A percentile compares a stretch with the other conserved stretches of the same genome.
Evolutionary conservation across 2,797 vertebrate species (phyloP).

Genomic region (Strix occidentalis): DNA sequence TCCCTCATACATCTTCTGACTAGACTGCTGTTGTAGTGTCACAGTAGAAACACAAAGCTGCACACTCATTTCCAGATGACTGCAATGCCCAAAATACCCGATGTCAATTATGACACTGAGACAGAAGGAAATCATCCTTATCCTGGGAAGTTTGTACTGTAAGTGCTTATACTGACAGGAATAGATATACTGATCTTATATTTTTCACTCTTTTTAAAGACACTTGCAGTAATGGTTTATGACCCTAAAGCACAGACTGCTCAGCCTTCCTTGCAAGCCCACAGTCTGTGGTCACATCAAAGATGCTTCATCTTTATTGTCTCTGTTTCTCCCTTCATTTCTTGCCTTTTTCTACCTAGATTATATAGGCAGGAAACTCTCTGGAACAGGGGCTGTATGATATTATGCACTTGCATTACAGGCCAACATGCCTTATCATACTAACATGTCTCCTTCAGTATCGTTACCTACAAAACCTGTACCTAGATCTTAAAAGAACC

Average conservation of each 20-base stretch:
- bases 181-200: background rate
- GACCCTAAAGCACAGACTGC: background rate
- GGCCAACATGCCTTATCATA: background rate
- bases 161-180: background rate
- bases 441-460: background rate
- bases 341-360: background rate
- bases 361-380: background rate
- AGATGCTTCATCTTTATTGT: background rate
- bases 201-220: background rate
- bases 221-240: background rate
- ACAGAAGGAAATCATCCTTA: conserved; percentile 17
- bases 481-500: background rate
- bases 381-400: background rate
- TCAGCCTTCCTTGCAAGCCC: background rate
- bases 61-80: conserved; percentile 26
- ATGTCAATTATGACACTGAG: conserved; percentile 1
- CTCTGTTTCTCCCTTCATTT: background rate
- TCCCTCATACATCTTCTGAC: background rate
- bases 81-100: conserved; percentile 31
- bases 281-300: background rate
- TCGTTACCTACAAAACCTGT: background rate
- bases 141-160: background rate
- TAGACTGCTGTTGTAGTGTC: background rate
- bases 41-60: background rate
- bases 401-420: background rate